Conservation (phyloP, 2,797 vertebrate genomes). For the Petrocephalus schoutedeni region DNA sequence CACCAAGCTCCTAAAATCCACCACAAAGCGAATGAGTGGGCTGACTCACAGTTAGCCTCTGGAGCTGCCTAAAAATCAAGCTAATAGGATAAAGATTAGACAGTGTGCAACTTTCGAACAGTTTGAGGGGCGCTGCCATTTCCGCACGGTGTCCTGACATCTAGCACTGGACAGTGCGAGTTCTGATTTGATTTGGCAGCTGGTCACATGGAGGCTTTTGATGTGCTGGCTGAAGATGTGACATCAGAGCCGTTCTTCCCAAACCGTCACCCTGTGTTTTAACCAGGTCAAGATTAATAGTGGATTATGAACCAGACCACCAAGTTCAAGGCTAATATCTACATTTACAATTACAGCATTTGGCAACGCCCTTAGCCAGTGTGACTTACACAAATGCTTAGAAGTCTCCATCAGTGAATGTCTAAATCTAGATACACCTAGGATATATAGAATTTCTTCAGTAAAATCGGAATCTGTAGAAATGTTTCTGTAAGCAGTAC, state of each 20-base stretch:
- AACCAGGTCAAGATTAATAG: not conserved
- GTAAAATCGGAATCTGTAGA: not conserved
- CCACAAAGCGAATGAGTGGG: not conserved
- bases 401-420: no score
- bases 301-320: not conserved
- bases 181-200: not conserved
- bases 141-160: not conserved
- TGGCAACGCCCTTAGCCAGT: no score
- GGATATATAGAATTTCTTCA: not conserved
- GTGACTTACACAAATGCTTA: no score
- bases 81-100: slow-evolving; percentile 2
- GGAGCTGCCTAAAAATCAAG: not conserved
- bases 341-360: no score
- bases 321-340: not conserved
- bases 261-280: not conserved
- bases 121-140: not conserved
- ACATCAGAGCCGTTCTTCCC: not conserved
- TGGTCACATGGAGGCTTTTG: not conserved
- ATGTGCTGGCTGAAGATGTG: not conserved
- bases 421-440: no score
- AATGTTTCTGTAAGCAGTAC: not conserved
- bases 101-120: not conserved
- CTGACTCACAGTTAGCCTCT: not conserved
- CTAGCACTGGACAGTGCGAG: not conserved
- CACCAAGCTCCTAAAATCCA: not conserved